Evolutionary conservation across 2,113 vertebrate species (phyloP).

Genomic region (Spermophilus dauricus): DNA sequence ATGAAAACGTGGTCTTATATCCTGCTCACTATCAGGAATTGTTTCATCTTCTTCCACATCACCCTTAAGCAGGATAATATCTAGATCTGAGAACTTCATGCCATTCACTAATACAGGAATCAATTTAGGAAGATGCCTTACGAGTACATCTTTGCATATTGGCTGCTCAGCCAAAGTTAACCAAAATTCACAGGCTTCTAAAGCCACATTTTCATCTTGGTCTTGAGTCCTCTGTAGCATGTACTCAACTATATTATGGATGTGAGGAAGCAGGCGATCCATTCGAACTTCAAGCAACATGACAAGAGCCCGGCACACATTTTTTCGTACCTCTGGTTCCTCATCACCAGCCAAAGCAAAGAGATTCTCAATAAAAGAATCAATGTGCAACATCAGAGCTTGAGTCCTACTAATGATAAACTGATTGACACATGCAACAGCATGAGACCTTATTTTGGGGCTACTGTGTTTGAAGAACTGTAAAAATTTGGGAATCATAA

Average conservation of each 20-base stretch:
- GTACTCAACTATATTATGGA: no score
- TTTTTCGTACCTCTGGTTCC: no score
- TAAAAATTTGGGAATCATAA: conserved; percentile 99
- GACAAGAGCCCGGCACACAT: no score
- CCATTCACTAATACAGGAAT: conserved; percentile 98
- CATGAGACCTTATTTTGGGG: conserved; percentile 99
- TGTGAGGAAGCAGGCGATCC: no score
- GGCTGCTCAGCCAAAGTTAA: conserved; percentile 97
- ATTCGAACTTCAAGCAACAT: no score
- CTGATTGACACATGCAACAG: no score
- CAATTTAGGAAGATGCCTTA: conserved; percentile 95
- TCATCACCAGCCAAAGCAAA: no score
- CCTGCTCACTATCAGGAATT: conserved; percentile 97
- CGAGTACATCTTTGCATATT: conserved; percentile 97
- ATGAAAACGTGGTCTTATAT: conserved; percentile 97
- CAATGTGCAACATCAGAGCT: no score
- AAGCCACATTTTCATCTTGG: conserved; percentile 97
- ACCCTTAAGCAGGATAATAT: conserved; percentile 98
- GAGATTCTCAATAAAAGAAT: no score
- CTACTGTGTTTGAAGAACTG: conserved; percentile 99
- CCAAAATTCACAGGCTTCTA: conserved; percentile 99
- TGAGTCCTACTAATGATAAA: no score
- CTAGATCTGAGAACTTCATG: conserved; percentile 99
- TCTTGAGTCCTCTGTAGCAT: conserved; percentile 98
- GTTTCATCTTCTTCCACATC: conserved; percentile 98